Base-by-base conservation (phyloP, 2,113 vertebrate genomes). In the Sardina pilchardus region DNA sequence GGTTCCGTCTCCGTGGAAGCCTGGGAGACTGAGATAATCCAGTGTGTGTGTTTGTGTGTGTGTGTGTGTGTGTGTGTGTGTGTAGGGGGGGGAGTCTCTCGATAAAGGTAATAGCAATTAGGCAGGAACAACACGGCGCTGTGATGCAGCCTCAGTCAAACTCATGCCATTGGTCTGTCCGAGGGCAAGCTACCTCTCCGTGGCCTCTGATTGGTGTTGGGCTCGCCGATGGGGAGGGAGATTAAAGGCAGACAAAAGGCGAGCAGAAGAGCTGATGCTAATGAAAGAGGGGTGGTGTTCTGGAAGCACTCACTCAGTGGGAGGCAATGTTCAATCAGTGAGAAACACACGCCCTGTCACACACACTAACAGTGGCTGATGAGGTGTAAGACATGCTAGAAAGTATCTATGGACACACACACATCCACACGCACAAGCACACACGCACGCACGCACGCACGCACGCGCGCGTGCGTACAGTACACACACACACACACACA, bases 1-100 rank as follows among this genome's bases (percentile, higher is more conserved):
- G 26, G 42, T 78, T 36, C 34, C 4, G 3, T 78, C 16, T 82
- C 84, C 43, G 85, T 88, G 59, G 44, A 63, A 71, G 43, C 16
- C 43, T 83, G 30, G 67, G 19, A 85, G 63, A 48, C 67, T 3
- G 39, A 78, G 67, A 48, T 85, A 47, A 75, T 50, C 30, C 44
- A 47, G n/a, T 42, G 36, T 84, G 14, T 50, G 21, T 45, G 4
- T 26, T 2, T 63, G 53, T 83, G 83, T 84, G 39, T 44, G 83
- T 67, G 56, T 71, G 39, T 71, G 2, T 3, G 59, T 4, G 59
- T n/a, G 59, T 4, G 4, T 63, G 59, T n/a, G 59, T 3, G 19
- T n/a, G 59, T 63, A 0, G 6, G 8, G 4, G n/a, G n/a, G 26
- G n/a, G 26, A 12, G 26, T 71, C n/a, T 71, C n/a, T 71, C 16